Evolutionary conservation across 2,797 vertebrate species (phyloP).

Genomic region (Dendrocincla fuliginosa): DNA sequence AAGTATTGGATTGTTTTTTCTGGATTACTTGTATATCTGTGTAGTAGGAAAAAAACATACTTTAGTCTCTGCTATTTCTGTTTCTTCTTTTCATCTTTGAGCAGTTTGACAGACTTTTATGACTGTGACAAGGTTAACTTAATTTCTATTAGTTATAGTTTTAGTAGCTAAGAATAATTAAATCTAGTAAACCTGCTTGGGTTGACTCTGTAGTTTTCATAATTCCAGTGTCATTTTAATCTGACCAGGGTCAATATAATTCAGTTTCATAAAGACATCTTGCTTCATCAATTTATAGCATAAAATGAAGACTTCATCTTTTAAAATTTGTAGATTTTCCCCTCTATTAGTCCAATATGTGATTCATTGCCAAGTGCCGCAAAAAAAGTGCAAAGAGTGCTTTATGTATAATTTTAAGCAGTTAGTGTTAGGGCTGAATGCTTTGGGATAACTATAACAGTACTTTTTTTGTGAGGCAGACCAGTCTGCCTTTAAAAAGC

Average conservation of each 20-base stretch:
- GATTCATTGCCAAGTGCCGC: background rate
- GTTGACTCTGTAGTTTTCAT: background rate
- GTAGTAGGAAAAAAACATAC: background rate
- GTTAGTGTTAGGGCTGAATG: background rate
- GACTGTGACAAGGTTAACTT: background rate
- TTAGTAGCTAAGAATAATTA: background rate
- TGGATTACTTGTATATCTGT: background rate
- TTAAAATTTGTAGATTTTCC: background rate
- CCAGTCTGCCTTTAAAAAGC: background rate
- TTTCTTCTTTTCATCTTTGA: background rate
- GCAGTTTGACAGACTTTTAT: background rate
- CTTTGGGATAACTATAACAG: background rate
- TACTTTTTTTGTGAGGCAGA: background rate
- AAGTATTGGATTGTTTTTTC: background rate
- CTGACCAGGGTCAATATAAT: background rate
- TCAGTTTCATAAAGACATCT: background rate
- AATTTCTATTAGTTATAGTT: background rate
- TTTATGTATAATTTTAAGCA: background rate
- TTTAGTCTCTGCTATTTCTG: background rate
- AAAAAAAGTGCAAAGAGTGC: background rate
- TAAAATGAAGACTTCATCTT: background rate
- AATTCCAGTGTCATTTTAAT: conserved; percentile 4
- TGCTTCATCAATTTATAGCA: background rate
- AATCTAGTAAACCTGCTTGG: background rate
- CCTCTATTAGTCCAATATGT: background rate